A percentile compares a stretch with the other conserved stretches of the same genome.
Evolutionary conservation across 2,888 invertebrate genomes (phyloP).

Genomic region (Cordilura impudica): DNA sequence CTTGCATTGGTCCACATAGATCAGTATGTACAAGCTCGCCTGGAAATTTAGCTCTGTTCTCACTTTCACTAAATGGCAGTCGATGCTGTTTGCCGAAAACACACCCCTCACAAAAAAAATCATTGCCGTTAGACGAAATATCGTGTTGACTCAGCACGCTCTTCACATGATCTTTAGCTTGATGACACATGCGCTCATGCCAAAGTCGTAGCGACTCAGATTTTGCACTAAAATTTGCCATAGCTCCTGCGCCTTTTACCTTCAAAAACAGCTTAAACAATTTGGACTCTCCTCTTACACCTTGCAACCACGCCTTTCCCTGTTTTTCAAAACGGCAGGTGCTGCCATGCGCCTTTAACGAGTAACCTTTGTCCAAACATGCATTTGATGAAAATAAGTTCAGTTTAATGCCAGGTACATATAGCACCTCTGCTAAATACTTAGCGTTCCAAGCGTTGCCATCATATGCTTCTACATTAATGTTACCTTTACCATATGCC

Average conservation of each 20-base stretch:
- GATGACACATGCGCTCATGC: constrained; percentile 66
- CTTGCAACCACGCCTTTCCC: too few species aligned
- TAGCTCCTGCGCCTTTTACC: constrained; percentile 44
- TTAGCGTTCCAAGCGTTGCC: too few species aligned
- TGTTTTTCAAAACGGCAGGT: constrained; percentile 56
- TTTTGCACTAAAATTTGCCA: constrained; percentile 33
- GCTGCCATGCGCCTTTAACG: constrained; percentile 28
- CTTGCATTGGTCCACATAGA: too few species aligned
- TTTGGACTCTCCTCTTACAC: too few species aligned
- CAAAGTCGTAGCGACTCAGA: constrained; percentile 53
- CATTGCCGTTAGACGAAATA: constrained; percentile 49
- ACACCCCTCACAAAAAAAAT: constrained; percentile 61
- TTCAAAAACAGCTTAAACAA: constrained; percentile 54
- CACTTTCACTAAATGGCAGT: too few species aligned
- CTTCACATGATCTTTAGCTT: too few species aligned
- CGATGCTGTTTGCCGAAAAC: too few species aligned
- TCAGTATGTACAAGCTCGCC: too few species aligned
- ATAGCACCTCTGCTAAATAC: too few species aligned
- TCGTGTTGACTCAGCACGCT: constrained; percentile 53
- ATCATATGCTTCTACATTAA: too few species aligned
- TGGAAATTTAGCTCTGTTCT: too few species aligned
- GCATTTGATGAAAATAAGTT: constrained; percentile 64
- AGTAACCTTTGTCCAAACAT: constrained; percentile 58
- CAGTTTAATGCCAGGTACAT: constrained; percentile 58
- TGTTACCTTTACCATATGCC: too few species aligned